Conservation (phyloP, 2,888 invertebrate genomes). For the Arrhopalites spinosus region DNA sequence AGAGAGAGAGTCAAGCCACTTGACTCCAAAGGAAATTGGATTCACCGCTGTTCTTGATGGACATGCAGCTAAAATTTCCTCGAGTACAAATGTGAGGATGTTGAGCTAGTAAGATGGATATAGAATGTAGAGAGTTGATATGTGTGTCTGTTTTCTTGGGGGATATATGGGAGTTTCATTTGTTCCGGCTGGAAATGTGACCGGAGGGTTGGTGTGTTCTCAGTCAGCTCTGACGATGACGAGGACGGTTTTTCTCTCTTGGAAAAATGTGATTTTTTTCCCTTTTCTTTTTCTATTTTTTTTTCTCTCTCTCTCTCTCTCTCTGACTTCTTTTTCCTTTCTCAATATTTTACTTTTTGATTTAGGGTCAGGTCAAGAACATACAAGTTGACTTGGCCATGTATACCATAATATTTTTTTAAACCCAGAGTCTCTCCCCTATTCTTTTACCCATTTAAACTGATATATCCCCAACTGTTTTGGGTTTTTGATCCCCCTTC, state of each 20-base stretch:
- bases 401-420: too few species aligned
- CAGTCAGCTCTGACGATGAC: neutral
- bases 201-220: neutral
- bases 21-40: neutral
- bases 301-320: neutral
- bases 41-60: neutral
- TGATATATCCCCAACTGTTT: too few species aligned
- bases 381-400: too few species aligned
- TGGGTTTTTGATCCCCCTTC: too few species aligned
- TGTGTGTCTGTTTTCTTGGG: neutral
- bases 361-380: neutral
- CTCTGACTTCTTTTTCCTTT: neutral
- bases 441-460: too few species aligned
- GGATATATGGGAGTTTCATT: slow-evolving; percentile 3
- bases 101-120: neutral
- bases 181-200: slow-evolving; percentile 13
- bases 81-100: neutral
- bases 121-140: neutral
- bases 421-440: too few species aligned
- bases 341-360: slow-evolving; percentile 4
- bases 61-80: neutral
- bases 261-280: neutral
- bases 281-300: neutral
- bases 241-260: too few species aligned
- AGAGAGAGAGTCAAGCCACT: neutral